Evolutionary conservation across 2,888 invertebrate genomes (phyloP).

Genomic region (Mythimna impura): DNA sequence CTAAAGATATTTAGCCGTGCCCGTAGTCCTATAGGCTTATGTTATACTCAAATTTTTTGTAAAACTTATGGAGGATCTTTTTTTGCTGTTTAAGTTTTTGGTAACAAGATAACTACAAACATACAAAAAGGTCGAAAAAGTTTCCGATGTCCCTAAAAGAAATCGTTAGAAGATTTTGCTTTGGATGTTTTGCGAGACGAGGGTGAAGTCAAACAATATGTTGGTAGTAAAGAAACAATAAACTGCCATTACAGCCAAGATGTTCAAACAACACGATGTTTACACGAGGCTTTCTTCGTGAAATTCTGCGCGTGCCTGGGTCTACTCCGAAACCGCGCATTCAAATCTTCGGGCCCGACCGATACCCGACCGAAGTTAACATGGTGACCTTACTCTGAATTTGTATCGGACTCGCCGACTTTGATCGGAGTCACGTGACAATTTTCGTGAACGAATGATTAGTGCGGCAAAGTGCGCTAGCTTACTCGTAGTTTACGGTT

Average conservation of each 20-base stretch:
- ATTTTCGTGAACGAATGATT: no score
- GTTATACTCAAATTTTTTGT: background rate
- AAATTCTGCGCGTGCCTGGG: slow-evolving; percentile 25
- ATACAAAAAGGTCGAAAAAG: slow-evolving; percentile 20
- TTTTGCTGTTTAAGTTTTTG: background rate
- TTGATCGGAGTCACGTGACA: no score
- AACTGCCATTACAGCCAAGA: slow-evolving; percentile 33
- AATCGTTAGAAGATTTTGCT: slow-evolving; percentile 38
- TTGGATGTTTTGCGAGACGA: slow-evolving; percentile 22
- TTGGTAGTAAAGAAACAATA: slow-evolving; percentile 35
- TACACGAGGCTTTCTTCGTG: slow-evolving; percentile 26
- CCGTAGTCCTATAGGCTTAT: background rate
- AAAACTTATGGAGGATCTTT: slow-evolving; percentile 12
- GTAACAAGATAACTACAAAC: background rate
- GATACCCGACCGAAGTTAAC: no score
- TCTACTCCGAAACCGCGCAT: no score
- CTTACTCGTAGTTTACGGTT: no score
- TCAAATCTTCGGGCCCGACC: no score
- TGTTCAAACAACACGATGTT: slow-evolving; percentile 42
- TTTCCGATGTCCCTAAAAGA: slow-evolving; percentile 16
- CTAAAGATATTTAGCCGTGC: background rate
- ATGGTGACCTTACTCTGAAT: no score
- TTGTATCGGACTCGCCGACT: no score
- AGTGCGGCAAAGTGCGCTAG: no score
- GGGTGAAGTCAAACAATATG: slow-evolving; percentile 35